Evolutionary conservation across 1,140 invertebrate genomes (phyloP), one percentile per base, ranked within the genome.

Genomic region (Phenacoccus solenopsis): DNA sequence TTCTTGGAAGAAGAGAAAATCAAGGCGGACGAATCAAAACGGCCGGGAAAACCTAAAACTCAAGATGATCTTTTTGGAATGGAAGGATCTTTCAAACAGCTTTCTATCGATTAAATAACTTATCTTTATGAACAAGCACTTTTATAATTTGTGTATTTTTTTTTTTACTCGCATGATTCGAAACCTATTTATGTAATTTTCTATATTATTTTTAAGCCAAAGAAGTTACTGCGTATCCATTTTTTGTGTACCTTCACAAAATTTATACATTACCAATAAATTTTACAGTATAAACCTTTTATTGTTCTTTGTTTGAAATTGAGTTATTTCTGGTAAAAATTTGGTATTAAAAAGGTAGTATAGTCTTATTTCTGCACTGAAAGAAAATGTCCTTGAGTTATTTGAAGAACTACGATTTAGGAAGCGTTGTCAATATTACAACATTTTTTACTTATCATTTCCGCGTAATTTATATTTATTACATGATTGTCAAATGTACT

Each of bases 31-130:
- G 90, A 91, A 77, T 80, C 83, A 0, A 84, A 89, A 69, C 82
- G 90, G 73, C 87, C 87, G 0, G 90, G 87, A 30, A 87, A 87
- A 76, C 89, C 90, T 38, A 91, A 88, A 75, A 90, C 88, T 67
- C 85, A 86, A 70, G 88, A 90, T 73, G 89, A 91, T 75, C 78
- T 92, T 0, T 91, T 91, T 72, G 90, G 90, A 27, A 82, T 91
- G 74, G 89, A 91, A 73, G 90, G 90, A 56, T 90, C 89, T 25
- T 91, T 91, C 78, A 82, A 88, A 74, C 87, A 92, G 79, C 77
- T 91, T 7, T 77, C 83, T 28, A 90, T 92, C 72, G 90, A 91
- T 80, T 91, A 35, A 75, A 21, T 64, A 24, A 24, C 38, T 13
- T 32, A 16, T 10, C 38, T 16, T n/a, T 9, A 49, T 49, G 38